A percentile compares a stretch with the other conserved stretches of the same genome.
Evolutionary conservation across 2,113 vertebrate genomes (phyloP).

Genomic region (Procapra przewalskii): DNA sequence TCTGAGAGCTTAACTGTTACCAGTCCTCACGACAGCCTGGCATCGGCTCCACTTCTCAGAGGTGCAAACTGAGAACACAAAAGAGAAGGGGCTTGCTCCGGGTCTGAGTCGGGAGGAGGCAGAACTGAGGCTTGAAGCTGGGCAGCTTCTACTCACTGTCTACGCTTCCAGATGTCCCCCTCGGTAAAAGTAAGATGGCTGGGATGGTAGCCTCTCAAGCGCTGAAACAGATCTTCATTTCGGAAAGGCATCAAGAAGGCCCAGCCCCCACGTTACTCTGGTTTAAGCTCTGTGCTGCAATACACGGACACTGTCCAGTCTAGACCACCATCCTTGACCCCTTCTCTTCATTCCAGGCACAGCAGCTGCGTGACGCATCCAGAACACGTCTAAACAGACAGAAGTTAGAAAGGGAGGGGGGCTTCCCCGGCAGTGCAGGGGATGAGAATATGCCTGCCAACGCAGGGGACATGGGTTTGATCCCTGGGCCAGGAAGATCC

Average conservation of each 20-base stretch:
- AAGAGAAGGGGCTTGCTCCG: accelerated
- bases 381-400: accelerated
- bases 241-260: background rate
- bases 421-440: background rate
- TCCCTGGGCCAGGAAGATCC: background rate
- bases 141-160: too few species aligned
- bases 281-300: accelerated
- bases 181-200: background rate
- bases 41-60: accelerated
- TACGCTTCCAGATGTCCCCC: accelerated
- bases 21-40: accelerated
- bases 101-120: background rate
- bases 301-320: background rate
- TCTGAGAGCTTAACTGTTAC: background rate
- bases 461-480: background rate
- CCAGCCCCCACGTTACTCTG: accelerated
- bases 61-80: background rate
- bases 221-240: background rate
- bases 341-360: background rate
- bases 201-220: too few species aligned
- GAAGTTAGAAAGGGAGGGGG: background rate
- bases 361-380: background rate
- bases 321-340: accelerated
- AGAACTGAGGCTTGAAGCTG: background rate
- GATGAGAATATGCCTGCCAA: background rate